A percentile compares a stretch with the other conserved stretches of the same genome.
Evolutionary conservation across 2,888 invertebrate genomes (phyloP).

Genomic region (Athetis lepigone): DNA sequence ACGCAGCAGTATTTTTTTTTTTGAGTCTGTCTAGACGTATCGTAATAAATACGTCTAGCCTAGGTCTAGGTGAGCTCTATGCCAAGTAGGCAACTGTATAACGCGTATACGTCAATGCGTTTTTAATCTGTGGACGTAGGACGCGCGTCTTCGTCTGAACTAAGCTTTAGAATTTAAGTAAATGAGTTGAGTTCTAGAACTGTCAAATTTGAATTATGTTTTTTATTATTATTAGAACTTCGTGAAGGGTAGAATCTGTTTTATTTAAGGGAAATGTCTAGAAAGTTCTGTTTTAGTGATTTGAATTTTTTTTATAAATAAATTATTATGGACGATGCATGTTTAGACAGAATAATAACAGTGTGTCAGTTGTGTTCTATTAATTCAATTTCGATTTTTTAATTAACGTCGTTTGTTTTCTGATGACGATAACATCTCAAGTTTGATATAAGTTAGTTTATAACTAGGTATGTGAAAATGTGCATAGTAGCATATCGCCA

Average conservation of each 20-base stretch:
- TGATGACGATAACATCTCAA: no score
- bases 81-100: slow-evolving; percentile 16
- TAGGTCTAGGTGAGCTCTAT: slow-evolving; percentile 33
- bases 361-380: no score
- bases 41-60: slow-evolving; percentile 43
- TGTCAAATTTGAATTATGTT: background rate
- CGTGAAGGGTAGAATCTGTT: no score
- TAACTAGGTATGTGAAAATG: background rate
- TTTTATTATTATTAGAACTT: no score
- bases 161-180: slow-evolving; percentile 8
- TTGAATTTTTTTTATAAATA: no score
- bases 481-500: background rate
- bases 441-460: no score
- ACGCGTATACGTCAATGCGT: slow-evolving; percentile 20
- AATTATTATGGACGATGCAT: no score
- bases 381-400: no score
- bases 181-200: slow-evolving; percentile 1
- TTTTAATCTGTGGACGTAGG: slow-evolving; percentile 29
- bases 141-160: slow-evolving; percentile 21
- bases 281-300: no score
- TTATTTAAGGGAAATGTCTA: no score
- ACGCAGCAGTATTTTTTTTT: slow-evolving; percentile 22
- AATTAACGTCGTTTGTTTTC: no score
- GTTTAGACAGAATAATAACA: no score
- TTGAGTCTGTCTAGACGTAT: slow-evolving; percentile 37